phyloP scores from a whole-genome alignment of 2,797 vertebrate species.

The Syngnathus acus region DNA sequence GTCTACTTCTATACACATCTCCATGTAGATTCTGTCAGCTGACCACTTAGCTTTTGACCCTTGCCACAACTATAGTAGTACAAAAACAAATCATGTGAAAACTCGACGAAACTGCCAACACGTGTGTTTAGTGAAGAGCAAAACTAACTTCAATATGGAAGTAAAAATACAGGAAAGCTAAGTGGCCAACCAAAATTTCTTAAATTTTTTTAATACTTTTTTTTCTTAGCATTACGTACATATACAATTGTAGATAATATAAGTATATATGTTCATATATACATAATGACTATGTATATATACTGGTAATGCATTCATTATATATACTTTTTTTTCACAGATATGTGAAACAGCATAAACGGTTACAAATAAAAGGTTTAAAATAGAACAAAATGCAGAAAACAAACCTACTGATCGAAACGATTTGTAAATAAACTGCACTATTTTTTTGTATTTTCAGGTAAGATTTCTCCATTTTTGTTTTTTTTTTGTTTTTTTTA shows the following conservation, averaged over 20 bases:
- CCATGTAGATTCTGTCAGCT: conserved; percentile 69
- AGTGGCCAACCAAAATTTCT: conserved; percentile 67
- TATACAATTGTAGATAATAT: conserved; percentile 79
- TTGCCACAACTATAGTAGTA: conserved; percentile 61
- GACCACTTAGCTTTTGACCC: conserved; percentile 70
- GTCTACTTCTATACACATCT: conserved; percentile 79
- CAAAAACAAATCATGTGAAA: conserved; percentile 52
- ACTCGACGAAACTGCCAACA: conserved; percentile 54
- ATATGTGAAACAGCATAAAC: conserved; percentile 73
- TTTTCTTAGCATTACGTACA: conserved; percentile 74
- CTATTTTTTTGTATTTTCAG: conserved; percentile 42
- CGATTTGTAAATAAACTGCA: conserved; percentile 63
- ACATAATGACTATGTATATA: conserved; percentile 73
- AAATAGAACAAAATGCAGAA: conserved; percentile 61
- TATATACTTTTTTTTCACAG: conserved; percentile 74
- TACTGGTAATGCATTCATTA: conserved; percentile 70
- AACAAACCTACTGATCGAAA: conserved; percentile 68
- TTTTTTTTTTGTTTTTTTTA: conserved; percentile 31
- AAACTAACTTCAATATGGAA: conserved; percentile 34
- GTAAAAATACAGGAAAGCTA: conserved; percentile 57
- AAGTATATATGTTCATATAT: conserved; percentile 76
- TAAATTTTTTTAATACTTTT: conserved; percentile 63
- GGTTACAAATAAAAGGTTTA: conserved; percentile 69
- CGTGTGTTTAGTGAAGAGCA: conserved; percentile 41
- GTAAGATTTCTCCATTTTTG: conserved; percentile 46